phyloP scores from a whole-genome alignment of 1,140 invertebrate species.

The Ptiloglossa arizonensis region DNA sequence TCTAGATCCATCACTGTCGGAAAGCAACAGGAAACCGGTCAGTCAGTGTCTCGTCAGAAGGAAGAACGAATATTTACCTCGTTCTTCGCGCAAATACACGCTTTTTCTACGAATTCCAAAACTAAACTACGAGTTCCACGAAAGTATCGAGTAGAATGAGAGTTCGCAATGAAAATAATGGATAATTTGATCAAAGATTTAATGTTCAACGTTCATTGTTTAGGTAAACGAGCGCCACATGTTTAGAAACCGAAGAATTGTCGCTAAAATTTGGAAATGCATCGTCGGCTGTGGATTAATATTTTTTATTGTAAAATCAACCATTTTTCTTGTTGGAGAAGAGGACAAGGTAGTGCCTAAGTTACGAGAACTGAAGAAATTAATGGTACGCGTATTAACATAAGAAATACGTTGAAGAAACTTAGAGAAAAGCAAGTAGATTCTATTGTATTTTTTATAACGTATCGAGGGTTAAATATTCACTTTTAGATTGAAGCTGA shows the following conservation, averaged over 20 bases:
- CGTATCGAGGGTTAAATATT: not conserved
- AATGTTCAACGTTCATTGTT: not conserved
- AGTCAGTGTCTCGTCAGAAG: slow-evolving; percentile 41
- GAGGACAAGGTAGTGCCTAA: slow-evolving; percentile 5
- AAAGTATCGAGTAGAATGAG: no score
- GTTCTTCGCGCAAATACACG: slow-evolving; percentile 20
- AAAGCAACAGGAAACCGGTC: slow-evolving; percentile 52
- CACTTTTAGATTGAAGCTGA: slow-evolving; percentile 69
- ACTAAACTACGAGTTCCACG: not conserved
- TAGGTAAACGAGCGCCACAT: not conserved
- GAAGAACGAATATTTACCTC: slow-evolving; percentile 37
- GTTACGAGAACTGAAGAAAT: slow-evolving; percentile 22
- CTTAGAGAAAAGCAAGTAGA: not conserved
- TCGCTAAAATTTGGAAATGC: not conserved
- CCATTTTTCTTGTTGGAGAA: slow-evolving; percentile 16
- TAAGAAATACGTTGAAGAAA: not conserved
- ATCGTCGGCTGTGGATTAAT: slow-evolving; percentile 7
- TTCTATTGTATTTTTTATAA: not conserved
- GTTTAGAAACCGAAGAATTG: not conserved
- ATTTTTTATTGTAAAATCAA: slow-evolving; percentile 16
- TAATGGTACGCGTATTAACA: slow-evolving; percentile 48
- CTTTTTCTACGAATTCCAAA: not conserved
- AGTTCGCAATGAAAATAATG: not conserved
- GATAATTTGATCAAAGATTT: not conserved
- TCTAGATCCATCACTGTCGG: slow-evolving; percentile 51